A percentile compares a stretch with the other conserved stretches of the same genome.
Evolutionary conservation across 2,113 vertebrate species (phyloP).

Genomic region (Recurvirostra avosetta): DNA sequence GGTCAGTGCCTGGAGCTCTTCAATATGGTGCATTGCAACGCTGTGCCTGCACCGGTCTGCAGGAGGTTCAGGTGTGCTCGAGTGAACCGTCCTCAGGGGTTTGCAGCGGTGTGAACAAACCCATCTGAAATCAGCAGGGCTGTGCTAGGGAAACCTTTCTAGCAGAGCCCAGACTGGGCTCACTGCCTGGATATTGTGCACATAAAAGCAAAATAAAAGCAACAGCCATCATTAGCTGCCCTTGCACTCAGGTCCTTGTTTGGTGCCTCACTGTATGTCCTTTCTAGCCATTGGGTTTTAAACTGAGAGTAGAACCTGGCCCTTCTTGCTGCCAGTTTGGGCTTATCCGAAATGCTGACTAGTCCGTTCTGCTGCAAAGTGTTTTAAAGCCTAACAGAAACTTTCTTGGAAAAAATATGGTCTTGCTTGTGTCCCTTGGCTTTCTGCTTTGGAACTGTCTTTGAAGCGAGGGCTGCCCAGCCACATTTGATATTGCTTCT

Average conservation of each 20-base stretch:
- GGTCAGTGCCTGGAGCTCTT: background rate
- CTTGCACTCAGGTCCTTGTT: background rate
- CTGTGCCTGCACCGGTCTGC: background rate
- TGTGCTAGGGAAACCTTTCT: background rate
- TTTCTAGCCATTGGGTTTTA: background rate
- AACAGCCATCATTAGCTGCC: background rate
- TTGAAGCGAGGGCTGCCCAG: background rate
- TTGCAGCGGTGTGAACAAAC: background rate
- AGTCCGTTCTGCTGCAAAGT: background rate
- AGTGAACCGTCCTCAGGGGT: background rate
- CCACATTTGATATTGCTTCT: background rate
- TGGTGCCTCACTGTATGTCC: fast-evolving
- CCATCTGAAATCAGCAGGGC: background rate
- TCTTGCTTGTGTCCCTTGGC: background rate
- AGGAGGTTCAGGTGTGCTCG: fast-evolving
- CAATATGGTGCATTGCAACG: background rate
- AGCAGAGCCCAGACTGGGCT: background rate
- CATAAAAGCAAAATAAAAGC: background rate
- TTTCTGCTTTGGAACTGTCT: background rate
- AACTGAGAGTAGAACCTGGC: background rate
- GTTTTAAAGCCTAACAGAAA: background rate
- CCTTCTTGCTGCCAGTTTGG: background rate
- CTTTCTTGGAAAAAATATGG: background rate
- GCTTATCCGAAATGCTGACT: background rate
- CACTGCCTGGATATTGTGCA: background rate